These are phyloP conservation scores for Irena cyanogastra DNA, from an alignment of 2,113 vertebrate species.

Conservation along the genomic window DNA sequence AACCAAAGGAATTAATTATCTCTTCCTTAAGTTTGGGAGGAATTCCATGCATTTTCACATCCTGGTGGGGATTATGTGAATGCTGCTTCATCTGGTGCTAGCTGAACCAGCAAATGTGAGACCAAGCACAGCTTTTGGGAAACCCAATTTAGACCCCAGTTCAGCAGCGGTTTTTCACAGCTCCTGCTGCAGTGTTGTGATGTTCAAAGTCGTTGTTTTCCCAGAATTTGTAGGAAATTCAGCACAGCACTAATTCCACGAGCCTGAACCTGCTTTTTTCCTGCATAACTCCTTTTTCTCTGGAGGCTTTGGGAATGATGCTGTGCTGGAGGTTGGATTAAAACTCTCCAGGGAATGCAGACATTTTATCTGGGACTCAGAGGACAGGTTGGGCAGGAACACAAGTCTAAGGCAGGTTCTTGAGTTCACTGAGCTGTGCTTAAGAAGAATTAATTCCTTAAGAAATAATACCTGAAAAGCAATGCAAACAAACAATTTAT, in stretches of 20 bases:
- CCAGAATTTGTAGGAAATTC: background rate
- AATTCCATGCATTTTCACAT: background rate
- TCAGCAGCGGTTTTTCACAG: background rate
- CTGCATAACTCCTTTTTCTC: background rate
- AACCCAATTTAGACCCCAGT: background rate
- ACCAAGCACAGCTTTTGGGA: background rate
- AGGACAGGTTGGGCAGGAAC: background rate
- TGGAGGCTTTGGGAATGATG: background rate
- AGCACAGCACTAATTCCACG: background rate
- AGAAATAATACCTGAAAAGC: background rate
- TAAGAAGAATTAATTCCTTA: background rate
- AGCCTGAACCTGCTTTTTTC: background rate
- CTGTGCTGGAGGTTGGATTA: background rate
- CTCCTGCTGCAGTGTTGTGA: background rate
- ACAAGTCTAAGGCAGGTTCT: background rate
- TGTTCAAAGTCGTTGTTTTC: background rate
- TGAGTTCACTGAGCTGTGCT: background rate
- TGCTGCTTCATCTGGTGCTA: background rate
- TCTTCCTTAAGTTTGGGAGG: background rate
- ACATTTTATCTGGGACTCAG: background rate
- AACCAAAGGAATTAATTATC: background rate
- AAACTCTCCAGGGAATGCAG: background rate
- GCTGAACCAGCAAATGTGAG: background rate
- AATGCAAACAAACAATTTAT: background rate
- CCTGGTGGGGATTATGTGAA: background rate